phyloP scores from a whole-genome alignment of 1,140 invertebrate species.

The Drosophila tropicalis region DNA sequence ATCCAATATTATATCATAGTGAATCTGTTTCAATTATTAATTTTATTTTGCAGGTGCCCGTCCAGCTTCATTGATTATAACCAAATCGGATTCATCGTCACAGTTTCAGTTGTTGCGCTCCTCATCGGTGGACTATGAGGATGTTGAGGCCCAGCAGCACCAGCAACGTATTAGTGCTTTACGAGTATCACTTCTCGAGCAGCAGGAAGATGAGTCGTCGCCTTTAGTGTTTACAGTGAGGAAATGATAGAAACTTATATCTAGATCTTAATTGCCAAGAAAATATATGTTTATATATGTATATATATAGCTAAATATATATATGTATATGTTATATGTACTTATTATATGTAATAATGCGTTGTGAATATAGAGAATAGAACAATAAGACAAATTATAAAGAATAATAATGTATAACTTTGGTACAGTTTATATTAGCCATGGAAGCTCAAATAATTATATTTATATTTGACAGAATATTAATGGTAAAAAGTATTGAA shows the following conservation, averaged over 20 bases:
- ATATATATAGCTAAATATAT: not conserved
- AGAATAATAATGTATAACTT: not conserved
- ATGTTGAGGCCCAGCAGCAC: slow-evolving; percentile 74
- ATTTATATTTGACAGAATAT: not conserved
- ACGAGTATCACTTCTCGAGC: slow-evolving; percentile 62
- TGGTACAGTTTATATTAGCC: too few relatives aligned
- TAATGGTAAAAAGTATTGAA: too few relatives aligned
- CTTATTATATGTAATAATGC: slow-evolving; percentile 9
- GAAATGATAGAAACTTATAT: slow-evolving; percentile 66
- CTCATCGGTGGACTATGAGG: slow-evolving; percentile 81
- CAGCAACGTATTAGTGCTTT: slow-evolving; percentile 49
- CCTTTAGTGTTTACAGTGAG: slow-evolving; percentile 81
- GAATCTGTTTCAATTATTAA: not conserved
- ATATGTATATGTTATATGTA: slow-evolving; percentile 3
- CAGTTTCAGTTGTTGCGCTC: slow-evolving; percentile 80
- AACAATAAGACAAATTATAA: slow-evolving; percentile 1
- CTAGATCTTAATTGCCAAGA: slow-evolving; percentile 16
- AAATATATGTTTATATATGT: not conserved
- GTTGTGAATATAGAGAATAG: slow-evolving; percentile 5
- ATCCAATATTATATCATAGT: not conserved
- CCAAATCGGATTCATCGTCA: slow-evolving; percentile 67
- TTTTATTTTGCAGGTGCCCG: slow-evolving; percentile 54
- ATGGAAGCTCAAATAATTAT: too few relatives aligned
- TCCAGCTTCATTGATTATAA: slow-evolving; percentile 80
- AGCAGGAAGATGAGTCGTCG: slow-evolving; percentile 82